Base-by-base conservation (phyloP, 2,888 invertebrate genomes). In the Plebejus anna region DNA sequence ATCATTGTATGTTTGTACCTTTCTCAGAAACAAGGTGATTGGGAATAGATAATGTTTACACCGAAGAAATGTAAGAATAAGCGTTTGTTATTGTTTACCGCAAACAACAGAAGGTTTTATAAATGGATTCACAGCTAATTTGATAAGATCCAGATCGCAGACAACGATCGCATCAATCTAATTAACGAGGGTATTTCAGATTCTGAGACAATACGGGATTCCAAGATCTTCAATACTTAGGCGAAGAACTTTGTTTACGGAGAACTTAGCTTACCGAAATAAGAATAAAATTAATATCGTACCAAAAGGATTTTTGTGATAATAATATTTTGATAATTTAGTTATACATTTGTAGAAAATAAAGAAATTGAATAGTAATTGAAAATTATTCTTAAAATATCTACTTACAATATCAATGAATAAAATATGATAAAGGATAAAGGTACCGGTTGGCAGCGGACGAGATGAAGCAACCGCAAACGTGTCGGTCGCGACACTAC, bases 111-210 rank as follows among this genome's bases (percentile, higher is more conserved):
- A 71, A 70, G 36, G 36, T 4, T 11, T 42, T 71, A 70, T 38
- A 70, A 71, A 42, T 71, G 5, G 71, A 42, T n/a, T n/a, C n/a
- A 42, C 71, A 22, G 4, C n/a, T 71, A 22, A 71, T 71, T 71
- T 16, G 42, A 42, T 71, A 42, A 71, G 22, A 42, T 71, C 42
- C 71, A 38, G 71, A 75, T 61, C 55, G 36, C 59, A 36, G 4
- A 80, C 59, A 61, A 28, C 61, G 61, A 61, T 66, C 66, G 66
- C 36, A 32, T 66, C 66, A 66, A 66, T 66, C 32, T 66, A 66
- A 66, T 66, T 66, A 66, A 36, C 66, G 32, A 66, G 66, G 32
- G 66, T 32, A 66, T 66, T 66, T 5, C 32, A 66, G 66, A 66
- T 32, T 66, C 66, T 66, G 32, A 13, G 36, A 66, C 13, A 66